These are phyloP conservation scores for Diadema setosum DNA, from an alignment of 35 echinoderm and acorn worm species.

Conservation along the genomic window DNA sequence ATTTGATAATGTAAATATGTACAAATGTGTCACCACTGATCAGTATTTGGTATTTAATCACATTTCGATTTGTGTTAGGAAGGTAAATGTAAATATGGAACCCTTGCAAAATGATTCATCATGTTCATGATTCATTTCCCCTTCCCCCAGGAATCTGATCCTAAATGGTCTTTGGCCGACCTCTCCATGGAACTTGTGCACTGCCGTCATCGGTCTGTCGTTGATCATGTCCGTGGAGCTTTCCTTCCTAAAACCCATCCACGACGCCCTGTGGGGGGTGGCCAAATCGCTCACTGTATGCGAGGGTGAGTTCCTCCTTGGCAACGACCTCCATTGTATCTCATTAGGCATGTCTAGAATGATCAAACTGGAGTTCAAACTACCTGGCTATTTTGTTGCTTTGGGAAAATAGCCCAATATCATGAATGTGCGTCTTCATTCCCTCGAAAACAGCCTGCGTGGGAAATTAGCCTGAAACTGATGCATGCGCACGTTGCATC, in stretches of 20 bases:
- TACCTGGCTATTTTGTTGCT: too few relatives aligned
- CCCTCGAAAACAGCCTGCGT: too few relatives aligned
- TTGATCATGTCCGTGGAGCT: constrained; percentile 47
- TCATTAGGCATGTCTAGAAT: too few relatives aligned
- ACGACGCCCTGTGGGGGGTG: constrained; percentile 48
- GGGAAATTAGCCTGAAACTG: too few relatives aligned
- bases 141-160: constrained; percentile 50
- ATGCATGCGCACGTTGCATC: too few relatives aligned
- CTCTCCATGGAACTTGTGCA: constrained; percentile 62
- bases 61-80: neutral
- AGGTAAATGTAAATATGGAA: neutral
- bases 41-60: neutral
- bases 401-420: too few relatives aligned
- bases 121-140: neutral
- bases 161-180: constrained; percentile 75
- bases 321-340: too few relatives aligned
- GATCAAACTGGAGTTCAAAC: too few relatives aligned
- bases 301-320: too few relatives aligned
- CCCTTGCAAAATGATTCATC: neutral
- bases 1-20: neutral
- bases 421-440: too few relatives aligned
- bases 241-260: constrained; percentile 9
- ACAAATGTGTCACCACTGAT: neutral
- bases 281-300: constrained; percentile 44
- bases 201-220: constrained; percentile 22